Percentiles rank a stretch among this genome's conserved stretches.
Evolutionary conservation across 2,797 vertebrate species (phyloP).

Genomic region (Centroberyx gerrardi): DNA sequence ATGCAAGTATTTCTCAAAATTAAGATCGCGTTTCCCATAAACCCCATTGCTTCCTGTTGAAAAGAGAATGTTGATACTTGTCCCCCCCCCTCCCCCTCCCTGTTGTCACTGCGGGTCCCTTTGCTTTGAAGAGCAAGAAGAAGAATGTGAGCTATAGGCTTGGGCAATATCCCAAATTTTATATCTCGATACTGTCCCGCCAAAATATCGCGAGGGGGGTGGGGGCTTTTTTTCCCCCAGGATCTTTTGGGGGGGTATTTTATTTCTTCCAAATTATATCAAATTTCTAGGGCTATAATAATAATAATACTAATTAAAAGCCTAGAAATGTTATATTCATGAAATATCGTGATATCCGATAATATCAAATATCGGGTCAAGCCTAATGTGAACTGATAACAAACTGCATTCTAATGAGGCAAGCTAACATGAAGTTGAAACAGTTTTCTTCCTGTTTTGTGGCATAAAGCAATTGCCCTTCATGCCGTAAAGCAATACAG

Average conservation of each 20-base stretch:
- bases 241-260: too few species aligned
- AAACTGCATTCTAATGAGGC: too few species aligned
- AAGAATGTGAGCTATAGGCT: background rate
- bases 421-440: too few species aligned
- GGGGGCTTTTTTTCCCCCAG: too few species aligned
- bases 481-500: background rate
- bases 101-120: slow-evolving; percentile 1
- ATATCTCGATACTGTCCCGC: too few species aligned
- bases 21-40: slow-evolving; percentile 33
- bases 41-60: background rate
- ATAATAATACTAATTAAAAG: background rate
- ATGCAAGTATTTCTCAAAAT: slow-evolving; percentile 40
- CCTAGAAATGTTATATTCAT: too few species aligned
- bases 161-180: too few species aligned
- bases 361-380: too few species aligned
- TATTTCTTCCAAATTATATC: too few species aligned
- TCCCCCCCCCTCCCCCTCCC: background rate
- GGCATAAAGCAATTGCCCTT: background rate
- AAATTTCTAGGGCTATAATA: too few species aligned
- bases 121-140: slow-evolving; percentile 33
- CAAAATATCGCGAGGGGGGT: too few species aligned
- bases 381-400: too few species aligned
- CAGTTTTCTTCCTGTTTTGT: background rate
- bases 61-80: slow-evolving; percentile 6
- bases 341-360: background rate